Evolutionary conservation across 2,113 vertebrate species (phyloP).

Genomic region (Bombycilla garrulus): DNA sequence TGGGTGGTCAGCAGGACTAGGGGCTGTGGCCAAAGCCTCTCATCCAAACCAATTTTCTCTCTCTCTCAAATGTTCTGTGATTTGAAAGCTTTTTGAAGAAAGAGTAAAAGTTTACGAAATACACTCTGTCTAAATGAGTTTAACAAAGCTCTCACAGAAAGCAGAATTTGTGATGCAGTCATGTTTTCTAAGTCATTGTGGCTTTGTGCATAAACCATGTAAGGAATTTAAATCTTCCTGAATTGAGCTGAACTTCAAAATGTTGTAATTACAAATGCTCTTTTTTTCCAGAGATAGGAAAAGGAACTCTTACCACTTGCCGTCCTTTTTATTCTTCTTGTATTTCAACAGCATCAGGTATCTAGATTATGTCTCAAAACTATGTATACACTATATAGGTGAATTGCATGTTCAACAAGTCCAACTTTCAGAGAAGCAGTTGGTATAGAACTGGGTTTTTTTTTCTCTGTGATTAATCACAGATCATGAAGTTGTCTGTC

Average conservation of each 20-base stretch:
- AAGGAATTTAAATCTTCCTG: background rate
- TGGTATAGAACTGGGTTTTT: background rate
- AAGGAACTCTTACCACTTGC: background rate
- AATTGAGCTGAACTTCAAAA: background rate
- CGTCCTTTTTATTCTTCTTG: background rate
- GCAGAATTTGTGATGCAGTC: background rate
- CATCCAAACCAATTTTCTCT: background rate
- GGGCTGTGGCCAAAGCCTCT: background rate
- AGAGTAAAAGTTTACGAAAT: background rate
- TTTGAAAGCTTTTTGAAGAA: background rate
- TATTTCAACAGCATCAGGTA: background rate
- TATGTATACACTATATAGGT: background rate
- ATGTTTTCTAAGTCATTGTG: background rate
- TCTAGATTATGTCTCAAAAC: background rate
- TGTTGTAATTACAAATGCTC: background rate
- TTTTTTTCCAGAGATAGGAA: background rate
- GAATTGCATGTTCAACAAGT: background rate
- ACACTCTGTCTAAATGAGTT: background rate
- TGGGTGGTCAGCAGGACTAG: background rate
- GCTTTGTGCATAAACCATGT: background rate
- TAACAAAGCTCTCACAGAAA: background rate
- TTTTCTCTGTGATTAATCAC: background rate
- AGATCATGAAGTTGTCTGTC: background rate
- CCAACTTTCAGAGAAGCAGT: background rate
- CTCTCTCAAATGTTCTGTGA: background rate